Evolutionary conservation across 2,113 vertebrate species (phyloP).

Genomic region (Conger conger): DNA sequence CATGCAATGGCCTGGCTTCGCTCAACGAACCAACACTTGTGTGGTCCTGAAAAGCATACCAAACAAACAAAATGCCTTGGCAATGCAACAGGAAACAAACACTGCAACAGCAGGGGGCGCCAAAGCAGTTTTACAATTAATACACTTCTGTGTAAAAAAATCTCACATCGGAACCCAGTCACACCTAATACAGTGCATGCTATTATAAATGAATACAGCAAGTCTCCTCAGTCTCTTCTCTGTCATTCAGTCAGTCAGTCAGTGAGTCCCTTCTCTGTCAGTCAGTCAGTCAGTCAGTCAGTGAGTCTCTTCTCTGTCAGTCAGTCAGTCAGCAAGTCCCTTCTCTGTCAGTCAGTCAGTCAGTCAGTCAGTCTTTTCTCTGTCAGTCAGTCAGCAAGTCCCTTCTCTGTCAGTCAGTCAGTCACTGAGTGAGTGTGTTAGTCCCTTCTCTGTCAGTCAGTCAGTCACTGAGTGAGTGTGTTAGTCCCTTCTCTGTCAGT

Average conservation of each 20-base stretch:
- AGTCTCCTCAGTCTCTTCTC: neutral
- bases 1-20: neutral
- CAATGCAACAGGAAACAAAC: neutral
- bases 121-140: neutral
- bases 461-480: neutral
- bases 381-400: no score
- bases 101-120: neutral
- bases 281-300: conserved; percentile 84
- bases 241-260: no score
- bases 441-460: neutral
- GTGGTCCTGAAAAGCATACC: neutral
- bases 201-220: no score
- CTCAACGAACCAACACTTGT: neutral
- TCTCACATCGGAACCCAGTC: neutral
- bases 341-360: no score
- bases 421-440: neutral
- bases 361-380: no score
- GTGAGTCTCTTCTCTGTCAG: neutral
- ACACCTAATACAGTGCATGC: no score
- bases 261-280: conserved; percentile 48
- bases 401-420: neutral
- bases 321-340: no score
- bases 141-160: neutral
- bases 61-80: neutral
- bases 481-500: neutral